These are phyloP conservation scores for Pheosia gnoma DNA, from an alignment of 2,888 invertebrate species.

Conservation along the genomic window DNA sequence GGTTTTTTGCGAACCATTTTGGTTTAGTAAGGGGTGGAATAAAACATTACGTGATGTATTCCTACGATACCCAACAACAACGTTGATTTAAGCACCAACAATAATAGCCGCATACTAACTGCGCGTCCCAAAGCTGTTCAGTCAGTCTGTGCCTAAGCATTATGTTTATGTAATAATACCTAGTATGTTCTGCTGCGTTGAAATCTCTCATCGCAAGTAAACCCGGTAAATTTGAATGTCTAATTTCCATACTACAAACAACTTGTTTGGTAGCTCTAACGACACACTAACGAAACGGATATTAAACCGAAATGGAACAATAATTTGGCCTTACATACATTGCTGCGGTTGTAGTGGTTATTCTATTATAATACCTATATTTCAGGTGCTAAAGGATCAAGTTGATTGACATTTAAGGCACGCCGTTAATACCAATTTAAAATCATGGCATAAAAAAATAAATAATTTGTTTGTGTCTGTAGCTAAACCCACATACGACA, in stretches of 20 bases:
- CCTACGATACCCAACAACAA: too few species aligned
- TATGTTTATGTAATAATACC: not conserved
- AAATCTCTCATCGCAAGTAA: not conserved
- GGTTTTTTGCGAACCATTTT: not conserved
- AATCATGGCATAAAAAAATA: too few species aligned
- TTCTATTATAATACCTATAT: not conserved
- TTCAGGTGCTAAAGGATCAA: not conserved
- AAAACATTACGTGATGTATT: constrained; percentile 10
- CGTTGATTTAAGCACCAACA: too few species aligned
- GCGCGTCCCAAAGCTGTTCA: too few species aligned
- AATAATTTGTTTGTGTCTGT: too few species aligned
- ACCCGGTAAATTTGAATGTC: constrained; percentile 27
- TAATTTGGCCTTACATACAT: constrained; percentile 26
- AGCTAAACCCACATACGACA: not conserved
- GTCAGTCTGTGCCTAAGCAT: not conserved
- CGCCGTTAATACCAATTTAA: too few species aligned
- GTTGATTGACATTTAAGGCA: not conserved
- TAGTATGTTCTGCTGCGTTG: not conserved
- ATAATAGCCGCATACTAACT: too few species aligned
- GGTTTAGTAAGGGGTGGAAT: constrained; percentile 12
- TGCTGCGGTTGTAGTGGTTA: constrained; percentile 13
- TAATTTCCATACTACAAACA: constrained; percentile 44
- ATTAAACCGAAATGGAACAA: constrained; percentile 41
- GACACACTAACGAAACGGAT: constrained; percentile 47
- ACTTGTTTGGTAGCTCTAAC: constrained; percentile 49